Percentiles rank a stretch among this genome's conserved stretches.
phyloP scores from a whole-genome alignment of 1,140 invertebrate genomes.

The Lasioglossum albipes region DNA sequence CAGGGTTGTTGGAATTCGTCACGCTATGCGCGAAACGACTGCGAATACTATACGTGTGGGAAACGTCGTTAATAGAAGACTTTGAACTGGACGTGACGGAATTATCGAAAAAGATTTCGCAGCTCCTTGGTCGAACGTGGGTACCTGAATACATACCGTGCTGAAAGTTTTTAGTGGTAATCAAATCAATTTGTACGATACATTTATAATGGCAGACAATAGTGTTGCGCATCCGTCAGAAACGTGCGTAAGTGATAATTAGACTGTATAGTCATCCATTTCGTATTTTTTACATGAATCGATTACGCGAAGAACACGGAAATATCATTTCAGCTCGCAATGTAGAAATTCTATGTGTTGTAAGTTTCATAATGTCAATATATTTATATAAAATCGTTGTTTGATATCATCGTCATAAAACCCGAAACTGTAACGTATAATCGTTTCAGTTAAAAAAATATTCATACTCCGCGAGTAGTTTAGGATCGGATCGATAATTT shows the following conservation, averaged over 20 bases:
- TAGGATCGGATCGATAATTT: not conserved
- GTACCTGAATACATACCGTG: constrained; percentile 77
- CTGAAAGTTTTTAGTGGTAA: constrained; percentile 54
- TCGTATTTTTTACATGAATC: constrained; percentile 24
- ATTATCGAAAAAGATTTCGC: constrained; percentile 68
- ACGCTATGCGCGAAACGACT: constrained; percentile 68
- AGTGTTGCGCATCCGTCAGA: not conserved
- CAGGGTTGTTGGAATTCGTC: constrained; percentile 73
- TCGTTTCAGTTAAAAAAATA: not conserved
- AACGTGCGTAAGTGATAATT: constrained; percentile 30
- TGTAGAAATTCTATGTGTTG: not conserved
- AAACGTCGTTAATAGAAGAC: constrained; percentile 76
- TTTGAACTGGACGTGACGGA: constrained; percentile 67
- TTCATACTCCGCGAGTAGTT: not conserved
- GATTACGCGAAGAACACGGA: not conserved
- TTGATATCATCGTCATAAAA: not conserved
- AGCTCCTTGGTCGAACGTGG: constrained; percentile 72
- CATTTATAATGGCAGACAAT: constrained; percentile 17
- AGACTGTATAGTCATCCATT: constrained; percentile 1
- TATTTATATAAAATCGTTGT: not conserved
- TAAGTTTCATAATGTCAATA: constrained; percentile 5
- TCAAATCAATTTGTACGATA: constrained; percentile 10
- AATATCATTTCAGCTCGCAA: not conserved
- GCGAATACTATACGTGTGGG: constrained; percentile 71
- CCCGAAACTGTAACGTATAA: not conserved